These are phyloP conservation scores for Solea senegalensis DNA, from an alignment of 2,113 vertebrate species.

Conservation along the genomic window DNA sequence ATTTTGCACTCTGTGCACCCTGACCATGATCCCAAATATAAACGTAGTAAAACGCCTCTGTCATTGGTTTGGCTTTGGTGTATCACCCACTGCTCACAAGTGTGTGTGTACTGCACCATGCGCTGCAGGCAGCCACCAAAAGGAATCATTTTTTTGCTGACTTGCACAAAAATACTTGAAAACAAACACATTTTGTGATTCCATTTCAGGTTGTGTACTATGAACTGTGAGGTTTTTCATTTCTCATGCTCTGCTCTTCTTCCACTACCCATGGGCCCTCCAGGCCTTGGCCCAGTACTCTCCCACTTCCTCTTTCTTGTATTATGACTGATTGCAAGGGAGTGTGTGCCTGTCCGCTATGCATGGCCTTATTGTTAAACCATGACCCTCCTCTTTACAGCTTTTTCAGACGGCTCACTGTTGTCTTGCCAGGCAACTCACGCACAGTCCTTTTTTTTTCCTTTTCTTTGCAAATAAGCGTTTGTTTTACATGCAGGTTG, in stretches of 20 bases:
- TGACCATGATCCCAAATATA: constrained; percentile 56
- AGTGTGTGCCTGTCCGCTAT: constrained; percentile 50
- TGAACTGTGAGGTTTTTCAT: constrained; percentile 24
- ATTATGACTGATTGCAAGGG: constrained; percentile 68
- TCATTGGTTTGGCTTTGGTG: constrained; percentile 48
- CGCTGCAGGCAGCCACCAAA: constrained; percentile 38
- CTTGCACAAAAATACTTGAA: constrained; percentile 35
- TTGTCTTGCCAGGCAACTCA: constrained; percentile 41
- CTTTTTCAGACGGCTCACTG: constrained; percentile 32
- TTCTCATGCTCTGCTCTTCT: constrained; percentile 38
- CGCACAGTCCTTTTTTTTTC: constrained; percentile 21
- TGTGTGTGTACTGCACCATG: constrained; percentile 19
- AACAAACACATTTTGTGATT: constrained; percentile 56
- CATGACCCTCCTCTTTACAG: constrained; percentile 23
- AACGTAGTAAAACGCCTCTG: constrained; percentile 42
- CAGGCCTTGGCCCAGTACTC: constrained; percentile 26
- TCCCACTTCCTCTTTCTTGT: constrained; percentile 50
- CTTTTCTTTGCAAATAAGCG: constrained; percentile 57
- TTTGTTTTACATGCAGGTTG: constrained; percentile 47
- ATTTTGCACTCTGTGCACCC: constrained; percentile 67
- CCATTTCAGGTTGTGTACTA: constrained; percentile 51
- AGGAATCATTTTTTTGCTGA: constrained; percentile 53
- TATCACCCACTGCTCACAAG: constrained; percentile 28
- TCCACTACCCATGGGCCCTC: constrained; percentile 32
- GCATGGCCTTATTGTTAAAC: constrained; percentile 38